Base-by-base conservation (phyloP, 92 coral and sea anemone species). In the Diadumene lineata region DNA sequence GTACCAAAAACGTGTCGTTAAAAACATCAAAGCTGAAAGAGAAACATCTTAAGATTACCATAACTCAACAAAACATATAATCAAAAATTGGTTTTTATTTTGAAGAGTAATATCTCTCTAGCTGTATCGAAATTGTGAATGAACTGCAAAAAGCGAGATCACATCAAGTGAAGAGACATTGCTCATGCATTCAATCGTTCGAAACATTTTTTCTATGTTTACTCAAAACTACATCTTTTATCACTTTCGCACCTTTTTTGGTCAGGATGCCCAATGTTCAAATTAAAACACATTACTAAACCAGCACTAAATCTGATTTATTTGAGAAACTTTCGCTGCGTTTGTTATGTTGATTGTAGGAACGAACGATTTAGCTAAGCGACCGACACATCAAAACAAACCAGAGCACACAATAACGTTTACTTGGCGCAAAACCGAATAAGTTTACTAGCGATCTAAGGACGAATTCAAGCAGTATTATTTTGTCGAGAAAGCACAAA, bases 331-430 rank as follows among this genome's bases (percentile, higher is more conserved):
- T n/a, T n/a, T 31, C 66, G 66, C n/a, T 43, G 33, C 33, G 53
- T 56, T 31, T 38, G 28, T 51, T 72, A 13, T 72, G 65, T 56
- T 34, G 66, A 72, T 34, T 72, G 46, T 32, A 16, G 38, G n/a
- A 82, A 75, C 70, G 63, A n/a, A 61, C 72, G 53, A 75, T 26
- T 70, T 56, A 72, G 77, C 77, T 55, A 85, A 80, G 89, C 83
- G 85, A 80, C 85, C 75, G 48, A 38, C 66, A 76, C 34, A 78
- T 74, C 82, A 65, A 79, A 85, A 75, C 85, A 85, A 80, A 79
- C 68, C 81, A 80, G 34, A 44, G 72, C 50, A 74, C 77, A 75
- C 29, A 74, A 56, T 70, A 76, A 43, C 72, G 11, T 23, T 72
- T 27, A 66, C 38, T 23, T 4, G 48, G 48, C 48, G 16, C 51